Evolutionary conservation across 2,113 vertebrate genomes (phyloP).

Genomic region (Potamarius usumacintae): DNA sequence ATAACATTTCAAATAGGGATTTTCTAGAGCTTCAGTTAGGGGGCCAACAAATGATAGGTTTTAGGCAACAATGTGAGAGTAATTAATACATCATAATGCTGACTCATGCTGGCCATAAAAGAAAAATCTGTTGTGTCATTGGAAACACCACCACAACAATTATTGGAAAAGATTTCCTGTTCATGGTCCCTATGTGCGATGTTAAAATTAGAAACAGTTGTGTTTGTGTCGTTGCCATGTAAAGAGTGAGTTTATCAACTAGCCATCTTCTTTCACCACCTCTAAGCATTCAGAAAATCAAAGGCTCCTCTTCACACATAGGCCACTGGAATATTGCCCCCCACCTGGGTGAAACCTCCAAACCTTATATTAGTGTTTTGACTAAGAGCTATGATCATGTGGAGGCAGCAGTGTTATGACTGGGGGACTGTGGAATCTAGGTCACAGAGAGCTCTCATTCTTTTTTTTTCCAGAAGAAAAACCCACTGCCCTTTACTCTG

Average conservation of each 20-base stretch:
- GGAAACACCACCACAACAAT: background rate
- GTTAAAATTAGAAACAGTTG: slow-evolving; percentile 25
- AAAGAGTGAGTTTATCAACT: slow-evolving; percentile 41
- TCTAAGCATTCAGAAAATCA: slow-evolving; percentile 51
- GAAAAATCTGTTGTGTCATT: slow-evolving; percentile 23
- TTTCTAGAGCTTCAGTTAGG: background rate
- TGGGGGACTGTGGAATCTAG: slow-evolving; percentile 48
- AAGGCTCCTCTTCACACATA: slow-evolving; percentile 20
- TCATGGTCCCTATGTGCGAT: background rate
- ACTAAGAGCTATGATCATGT: slow-evolving; percentile 43
- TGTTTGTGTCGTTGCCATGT: slow-evolving; percentile 39
- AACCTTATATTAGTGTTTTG: slow-evolving; percentile 47
- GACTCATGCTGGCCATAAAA: background rate
- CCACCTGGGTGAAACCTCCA: background rate
- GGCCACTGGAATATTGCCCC: slow-evolving; percentile 17
- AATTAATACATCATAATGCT: background rate
- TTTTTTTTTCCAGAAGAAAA: slow-evolving; percentile 12
- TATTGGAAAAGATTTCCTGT: slow-evolving; percentile 4
- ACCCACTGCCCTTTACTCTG: slow-evolving; percentile 20
- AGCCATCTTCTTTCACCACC: slow-evolving; percentile 37
- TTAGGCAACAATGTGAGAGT: background rate
- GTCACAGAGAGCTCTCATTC: slow-evolving; percentile 32
- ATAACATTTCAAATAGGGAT: background rate
- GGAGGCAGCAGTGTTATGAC: slow-evolving; percentile 47
- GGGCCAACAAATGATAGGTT: background rate